A percentile compares a stretch with the other conserved stretches of the same genome.
These are phyloP conservation scores for Hepsetus odoe DNA, from an alignment of 2,113 vertebrate species.

Conservation along the genomic window DNA sequence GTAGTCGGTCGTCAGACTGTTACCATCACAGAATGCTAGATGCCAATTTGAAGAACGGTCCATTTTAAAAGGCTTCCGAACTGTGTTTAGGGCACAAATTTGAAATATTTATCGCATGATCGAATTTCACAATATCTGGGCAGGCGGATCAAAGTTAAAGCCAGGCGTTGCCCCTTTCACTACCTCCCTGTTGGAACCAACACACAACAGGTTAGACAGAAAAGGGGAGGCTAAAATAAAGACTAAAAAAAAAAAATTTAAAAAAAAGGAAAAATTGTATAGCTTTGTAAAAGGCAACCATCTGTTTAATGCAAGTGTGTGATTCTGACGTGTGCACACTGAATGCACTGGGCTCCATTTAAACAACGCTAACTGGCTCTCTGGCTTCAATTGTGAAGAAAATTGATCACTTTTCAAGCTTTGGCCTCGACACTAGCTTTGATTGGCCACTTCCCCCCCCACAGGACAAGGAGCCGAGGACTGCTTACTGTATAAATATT, in stretches of 20 bases:
- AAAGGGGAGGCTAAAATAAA: neutral
- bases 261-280: no score
- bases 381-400: conserved; percentile 26
- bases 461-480: conserved; percentile 23
- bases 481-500: neutral
- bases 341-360: conserved; percentile 21
- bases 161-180: neutral
- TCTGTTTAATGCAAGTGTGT: no score
- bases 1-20: no score
- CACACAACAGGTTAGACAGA: neutral
- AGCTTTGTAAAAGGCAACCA: conserved; percentile 16
- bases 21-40: no score
- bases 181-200: neutral
- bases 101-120: no score
- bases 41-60: no score
- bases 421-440: conserved; percentile 27
- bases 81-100: no score
- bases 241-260: no score
- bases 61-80: no score
- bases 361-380: conserved; percentile 38
- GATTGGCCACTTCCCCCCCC: conserved; percentile 36
- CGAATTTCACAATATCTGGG: no score
- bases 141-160: neutral
- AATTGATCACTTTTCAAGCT: conserved; percentile 41
- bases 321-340: neutral